Evolutionary conservation across 2,888 invertebrate species (phyloP).

Genomic region (Drosophila quasianomalipes): DNA sequence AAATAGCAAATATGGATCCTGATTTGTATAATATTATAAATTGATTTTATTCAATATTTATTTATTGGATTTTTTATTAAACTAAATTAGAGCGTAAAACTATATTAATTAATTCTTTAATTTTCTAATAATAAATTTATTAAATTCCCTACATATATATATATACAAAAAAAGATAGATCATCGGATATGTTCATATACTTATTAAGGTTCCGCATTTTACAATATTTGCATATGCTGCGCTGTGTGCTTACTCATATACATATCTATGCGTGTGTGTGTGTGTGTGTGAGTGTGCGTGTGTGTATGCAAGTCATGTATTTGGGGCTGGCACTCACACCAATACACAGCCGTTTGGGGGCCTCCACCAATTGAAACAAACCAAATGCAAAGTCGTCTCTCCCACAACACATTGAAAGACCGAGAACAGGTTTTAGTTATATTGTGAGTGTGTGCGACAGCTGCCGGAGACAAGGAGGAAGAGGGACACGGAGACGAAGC

Average conservation of each 20-base stretch:
- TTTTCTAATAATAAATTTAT: neutral
- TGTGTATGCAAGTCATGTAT: slow-evolving; percentile 42
- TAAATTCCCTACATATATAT: slow-evolving; percentile 12
- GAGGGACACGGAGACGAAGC: slow-evolving; percentile 18
- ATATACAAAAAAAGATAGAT: slow-evolving; percentile 18
- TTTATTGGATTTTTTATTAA: neutral
- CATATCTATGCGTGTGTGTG: neutral
- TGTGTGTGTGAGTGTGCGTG: slow-evolving; percentile 13
- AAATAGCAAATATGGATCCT: neutral
- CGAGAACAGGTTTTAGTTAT: slow-evolving; percentile 72
- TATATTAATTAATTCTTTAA: neutral
- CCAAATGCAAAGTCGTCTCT: slow-evolving; percentile 79
- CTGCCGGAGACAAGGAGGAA: slow-evolving; percentile 28
- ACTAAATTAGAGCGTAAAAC: neutral
- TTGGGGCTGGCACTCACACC: slow-evolving; percentile 59
- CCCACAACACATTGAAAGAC: slow-evolving; percentile 74
- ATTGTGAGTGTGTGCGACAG: slow-evolving; percentile 39
- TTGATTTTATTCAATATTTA: neutral
- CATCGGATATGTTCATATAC: slow-evolving; percentile 34
- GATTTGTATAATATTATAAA: neutral
- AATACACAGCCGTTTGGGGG: slow-evolving; percentile 43
- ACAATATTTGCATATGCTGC: slow-evolving; percentile 68
- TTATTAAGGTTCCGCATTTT: slow-evolving; percentile 59
- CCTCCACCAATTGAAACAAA: slow-evolving; percentile 78
- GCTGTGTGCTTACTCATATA: slow-evolving; percentile 7